Base-by-base conservation (phyloP, 2,888 invertebrate species). In the Nomada ferruginata region DNA sequence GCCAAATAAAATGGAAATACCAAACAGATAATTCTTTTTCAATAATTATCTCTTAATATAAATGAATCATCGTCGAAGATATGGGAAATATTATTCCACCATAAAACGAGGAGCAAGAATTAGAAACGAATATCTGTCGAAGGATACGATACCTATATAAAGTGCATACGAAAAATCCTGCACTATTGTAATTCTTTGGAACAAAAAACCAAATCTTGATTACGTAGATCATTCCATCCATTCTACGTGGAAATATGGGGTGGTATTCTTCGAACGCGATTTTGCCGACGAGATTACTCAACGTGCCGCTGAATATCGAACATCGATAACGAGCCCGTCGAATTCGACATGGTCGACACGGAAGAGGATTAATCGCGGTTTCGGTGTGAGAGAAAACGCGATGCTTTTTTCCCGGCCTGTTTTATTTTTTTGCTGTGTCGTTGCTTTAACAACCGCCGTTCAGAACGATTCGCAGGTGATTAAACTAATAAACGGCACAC, bases 291-390 rank as follows among this genome's bases (percentile, higher is more conserved):
- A 74, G 74, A 77, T 77, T 66, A 52, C 42, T 23, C 42, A 26
- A 52, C 64, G 44, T 44, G 64, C 65, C 59, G 59, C 63, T 64
- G 60, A 65, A 76, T 74, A 77, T 77, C 75, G 77, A 77, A 77
- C 77, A 53, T 74, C 75, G 77, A 77, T 77, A 77, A 77, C 77
- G 75, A 77, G 75, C 65, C 73, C 44, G 75, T 66, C 65, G 77
- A 66, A 77, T 74, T 74, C 75, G 50, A 74, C 73, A 47, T 29
- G 65, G 55, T 73, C 65, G 73, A 50, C 75, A 60, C 44, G 66
- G 65, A 75, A 77, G 60, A 66, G 66, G 60, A 77, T 74, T 74
- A 74, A 66, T 74, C 66, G 66, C n/a, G 65, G 77, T 47, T 75
- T 60, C 44, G 42, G 26, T 66, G 52, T 66, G 66, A 65, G 65